Percentiles rank a stretch among this genome's conserved stretches.
Conservation (phyloP, 2,888 invertebrate species). For the Heliconius charithonia region DNA sequence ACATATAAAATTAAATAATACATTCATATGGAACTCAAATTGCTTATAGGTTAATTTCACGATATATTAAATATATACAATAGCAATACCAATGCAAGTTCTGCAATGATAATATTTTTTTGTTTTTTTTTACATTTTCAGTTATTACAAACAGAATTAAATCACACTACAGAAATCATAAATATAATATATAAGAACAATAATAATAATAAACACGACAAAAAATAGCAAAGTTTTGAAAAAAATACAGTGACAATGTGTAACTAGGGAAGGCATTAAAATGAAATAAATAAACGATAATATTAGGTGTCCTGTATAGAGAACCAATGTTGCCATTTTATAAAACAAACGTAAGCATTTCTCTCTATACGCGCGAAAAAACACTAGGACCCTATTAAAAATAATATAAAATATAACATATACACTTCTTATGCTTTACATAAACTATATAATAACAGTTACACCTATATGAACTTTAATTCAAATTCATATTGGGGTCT, state of each 20-base stretch:
- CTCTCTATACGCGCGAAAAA: constrained; percentile 45
- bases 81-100: constrained; percentile 70
- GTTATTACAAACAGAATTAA: constrained; percentile 75
- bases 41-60: constrained; percentile 72
- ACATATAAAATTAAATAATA: constrained; percentile 60
- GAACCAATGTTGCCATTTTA: constrained; percentile 43
- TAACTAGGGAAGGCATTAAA: constrained; percentile 73
- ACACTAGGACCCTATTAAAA: constrained; percentile 55
- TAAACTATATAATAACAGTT: constrained; percentile 81
- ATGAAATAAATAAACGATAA: constrained; percentile 67
- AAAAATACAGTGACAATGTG: constrained; percentile 66
- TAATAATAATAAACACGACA: constrained; percentile 73
- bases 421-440: constrained; percentile 81
- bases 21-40: constrained; percentile 67
- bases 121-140: constrained; percentile 68
- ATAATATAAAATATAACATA: constrained; percentile 79
- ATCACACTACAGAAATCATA: constrained; percentile 77
- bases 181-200: constrained; percentile 52
- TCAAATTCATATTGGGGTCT: constrained; percentile 69
- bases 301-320: constrained; percentile 52
- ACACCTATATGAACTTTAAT: constrained; percentile 77
- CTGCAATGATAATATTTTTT: constrained; percentile 70
- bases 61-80: constrained; percentile 77
- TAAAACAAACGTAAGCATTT: constrained; percentile 36
- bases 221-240: constrained; percentile 73